These are phyloP conservation scores for Drosophila bipectinata DNA, from an alignment of 1,140 invertebrate species.

Conservation along the genomic window DNA sequence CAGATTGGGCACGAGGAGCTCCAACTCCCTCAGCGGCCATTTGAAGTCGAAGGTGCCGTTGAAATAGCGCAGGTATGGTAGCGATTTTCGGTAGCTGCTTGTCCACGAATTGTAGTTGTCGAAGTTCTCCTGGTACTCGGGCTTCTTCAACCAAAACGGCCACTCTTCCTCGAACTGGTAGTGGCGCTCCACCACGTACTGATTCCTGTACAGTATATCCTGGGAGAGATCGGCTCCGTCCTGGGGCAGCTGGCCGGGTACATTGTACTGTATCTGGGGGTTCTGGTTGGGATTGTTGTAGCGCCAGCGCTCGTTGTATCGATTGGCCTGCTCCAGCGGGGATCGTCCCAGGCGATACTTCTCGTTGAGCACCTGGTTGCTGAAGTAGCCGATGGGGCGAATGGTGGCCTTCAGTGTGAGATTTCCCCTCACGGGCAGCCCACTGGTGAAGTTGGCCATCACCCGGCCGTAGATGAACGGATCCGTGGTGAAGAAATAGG, in stretches of 20 bases:
- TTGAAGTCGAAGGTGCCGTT: constrained; percentile 93
- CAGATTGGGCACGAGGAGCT: constrained; percentile 87
- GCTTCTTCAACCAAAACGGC: constrained; percentile 90
- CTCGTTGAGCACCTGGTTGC: constrained; percentile 83
- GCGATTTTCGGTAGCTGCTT: constrained; percentile 84
- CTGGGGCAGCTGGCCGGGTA: constrained; percentile 48
- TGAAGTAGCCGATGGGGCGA: constrained; percentile 87
- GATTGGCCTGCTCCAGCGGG: constrained; percentile 64
- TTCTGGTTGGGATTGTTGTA: constrained; percentile 68
- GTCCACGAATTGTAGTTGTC: constrained; percentile 52
- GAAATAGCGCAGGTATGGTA: constrained; percentile 91
- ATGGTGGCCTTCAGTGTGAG: constrained; percentile 92
- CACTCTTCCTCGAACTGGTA: constrained; percentile 92
- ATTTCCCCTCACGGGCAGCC: constrained; percentile 93
- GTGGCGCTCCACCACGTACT: constrained; percentile 87
- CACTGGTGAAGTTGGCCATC: constrained; percentile 97
- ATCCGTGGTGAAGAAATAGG: constrained; percentile 95
- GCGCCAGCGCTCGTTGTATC: constrained; percentile 65
- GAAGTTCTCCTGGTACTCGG: constrained; percentile 79
- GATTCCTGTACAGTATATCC: constrained; percentile 84
- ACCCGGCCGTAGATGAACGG: constrained; percentile 92
- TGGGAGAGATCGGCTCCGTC: constrained; percentile 65
- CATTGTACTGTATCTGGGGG: constrained; percentile 56
- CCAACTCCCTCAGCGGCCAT: constrained; percentile 92
- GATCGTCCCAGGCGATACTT: constrained; percentile 80